Conservation (phyloP, 2,113 vertebrate species). For the Coracopsis vasa region DNA sequence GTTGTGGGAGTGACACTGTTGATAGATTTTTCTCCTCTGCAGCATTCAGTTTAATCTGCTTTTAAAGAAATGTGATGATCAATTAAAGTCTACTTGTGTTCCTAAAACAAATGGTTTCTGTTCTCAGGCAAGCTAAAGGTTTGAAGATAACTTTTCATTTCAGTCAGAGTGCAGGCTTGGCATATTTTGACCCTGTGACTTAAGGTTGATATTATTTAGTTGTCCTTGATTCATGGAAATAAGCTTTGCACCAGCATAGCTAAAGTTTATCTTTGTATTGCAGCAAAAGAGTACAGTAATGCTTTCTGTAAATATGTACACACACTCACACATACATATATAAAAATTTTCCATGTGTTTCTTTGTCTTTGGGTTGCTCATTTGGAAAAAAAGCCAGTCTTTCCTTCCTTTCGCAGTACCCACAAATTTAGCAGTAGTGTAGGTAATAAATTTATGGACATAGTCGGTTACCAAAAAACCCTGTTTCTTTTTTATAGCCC, state of each 20-base stretch:
- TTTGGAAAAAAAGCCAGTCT: not conserved
- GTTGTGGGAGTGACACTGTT: not conserved
- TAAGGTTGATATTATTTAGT: conserved; percentile 29
- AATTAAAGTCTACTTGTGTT: conserved; percentile 63
- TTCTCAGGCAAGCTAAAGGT: conserved; percentile 58
- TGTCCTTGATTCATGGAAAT: conserved; percentile 44
- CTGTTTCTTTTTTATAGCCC: not conserved
- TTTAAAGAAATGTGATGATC: conserved; percentile 52
- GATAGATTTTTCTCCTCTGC: conserved; percentile 24
- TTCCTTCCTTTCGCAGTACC: not conserved
- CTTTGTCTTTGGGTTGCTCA: not conserved
- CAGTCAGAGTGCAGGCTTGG: conserved; percentile 60
- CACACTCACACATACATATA: not conserved
- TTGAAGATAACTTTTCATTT: conserved; percentile 69
- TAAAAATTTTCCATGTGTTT: not conserved
- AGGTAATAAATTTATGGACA: not conserved
- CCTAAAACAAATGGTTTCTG: conserved; percentile 66
- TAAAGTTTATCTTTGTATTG: conserved; percentile 42
- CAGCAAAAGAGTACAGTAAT: not conserved
- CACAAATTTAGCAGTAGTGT: not conserved
- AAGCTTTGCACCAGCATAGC: not conserved
- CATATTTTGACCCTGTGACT: conserved; percentile 66
- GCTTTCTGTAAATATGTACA: not conserved
- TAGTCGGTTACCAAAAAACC: not conserved
- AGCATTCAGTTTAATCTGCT: conserved; percentile 47